Base-by-base conservation (phyloP, 1,140 invertebrate genomes). In the Diabrotica virgifera region DNA sequence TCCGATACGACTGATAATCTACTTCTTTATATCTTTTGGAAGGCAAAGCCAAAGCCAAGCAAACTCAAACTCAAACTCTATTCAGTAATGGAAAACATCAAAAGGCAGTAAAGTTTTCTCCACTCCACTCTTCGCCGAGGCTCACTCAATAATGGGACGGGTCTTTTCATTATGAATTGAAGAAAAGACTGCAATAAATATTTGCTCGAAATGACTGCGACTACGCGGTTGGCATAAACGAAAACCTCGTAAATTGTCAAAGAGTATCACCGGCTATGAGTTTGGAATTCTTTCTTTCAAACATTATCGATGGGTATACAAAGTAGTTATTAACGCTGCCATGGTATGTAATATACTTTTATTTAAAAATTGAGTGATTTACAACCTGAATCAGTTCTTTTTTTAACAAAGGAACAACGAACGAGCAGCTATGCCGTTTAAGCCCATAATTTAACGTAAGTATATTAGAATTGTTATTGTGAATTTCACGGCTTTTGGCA, bases 1-100 rank as follows among this genome's bases (percentile, higher is more conserved):
- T 46, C n/a, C 40, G 40, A 46, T 46, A 46, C 40, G 8, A n/a
- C n/a, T 46, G n/a, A 46, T 46, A 46, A 46, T 46, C 40, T 46
- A 46, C 40, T 46, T n/a, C 40, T 46, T 46, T 46, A n/a, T n/a
- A 46, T 46, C 40, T 46, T 46, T 46, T 46, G 40, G n/a, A 46
- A 46, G 8, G 40, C 40, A 46, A 46, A 46, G 40, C 40, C 40
- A n/a, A 46, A 46, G 8, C 40, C 40, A n/a, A 46, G 40, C 40
- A 5, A 46, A 46, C 40, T 46, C 40, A 5, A 46, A 46, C 40
- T 46, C 40, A 46, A 46, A 46, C 40, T 46, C 40, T 46, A 46
- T 46, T 46, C n/a, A 10, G 40, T 46, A 46, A 46, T 46, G 40
- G 40, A 46, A 46, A 46, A 46, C 40, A 46, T 46, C 40, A 46